phyloP scores from a whole-genome alignment of 2,888 invertebrate genomes.

The Lithophane socia region DNA sequence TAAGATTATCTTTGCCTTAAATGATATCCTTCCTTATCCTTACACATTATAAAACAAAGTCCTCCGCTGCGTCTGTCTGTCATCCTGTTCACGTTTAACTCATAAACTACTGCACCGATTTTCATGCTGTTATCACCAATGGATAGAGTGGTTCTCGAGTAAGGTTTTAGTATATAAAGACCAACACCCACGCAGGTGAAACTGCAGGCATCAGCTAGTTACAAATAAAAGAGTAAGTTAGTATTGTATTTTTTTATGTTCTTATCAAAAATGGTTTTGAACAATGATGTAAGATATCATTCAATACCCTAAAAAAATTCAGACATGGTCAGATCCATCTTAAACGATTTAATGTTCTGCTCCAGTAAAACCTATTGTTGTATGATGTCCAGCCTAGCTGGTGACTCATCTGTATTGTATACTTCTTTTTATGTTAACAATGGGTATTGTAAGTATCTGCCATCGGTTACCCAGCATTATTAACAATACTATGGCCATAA shows the following conservation, averaged over 20 bases:
- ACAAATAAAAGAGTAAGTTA: too few species aligned
- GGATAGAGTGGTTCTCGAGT: too few species aligned
- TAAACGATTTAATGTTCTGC: neutral
- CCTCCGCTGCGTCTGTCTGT: too few species aligned
- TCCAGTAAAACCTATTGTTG: neutral
- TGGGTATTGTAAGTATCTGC: slow-evolving; percentile 22
- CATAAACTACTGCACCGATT: too few species aligned
- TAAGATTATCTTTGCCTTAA: slow-evolving; percentile 68
- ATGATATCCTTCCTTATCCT: too few species aligned
- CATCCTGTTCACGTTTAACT: too few species aligned
- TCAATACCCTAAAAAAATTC: neutral
- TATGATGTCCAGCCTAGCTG: neutral
- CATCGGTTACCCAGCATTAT: neutral
- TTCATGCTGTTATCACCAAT: too few species aligned
- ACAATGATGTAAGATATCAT: neutral
- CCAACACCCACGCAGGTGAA: too few species aligned
- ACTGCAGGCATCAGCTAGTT: too few species aligned
- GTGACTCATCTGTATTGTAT: slow-evolving; percentile 39
- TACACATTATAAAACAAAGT: too few species aligned
- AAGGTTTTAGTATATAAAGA: too few species aligned
- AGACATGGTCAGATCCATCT: neutral
- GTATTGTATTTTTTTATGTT: neutral
- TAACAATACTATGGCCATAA: neutral
- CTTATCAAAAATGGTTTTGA: neutral
- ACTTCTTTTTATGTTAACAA: slow-evolving; percentile 31